phyloP scores from a whole-genome alignment of 2,888 invertebrate species.

The Hydrotaea cyrtoneurina region DNA sequence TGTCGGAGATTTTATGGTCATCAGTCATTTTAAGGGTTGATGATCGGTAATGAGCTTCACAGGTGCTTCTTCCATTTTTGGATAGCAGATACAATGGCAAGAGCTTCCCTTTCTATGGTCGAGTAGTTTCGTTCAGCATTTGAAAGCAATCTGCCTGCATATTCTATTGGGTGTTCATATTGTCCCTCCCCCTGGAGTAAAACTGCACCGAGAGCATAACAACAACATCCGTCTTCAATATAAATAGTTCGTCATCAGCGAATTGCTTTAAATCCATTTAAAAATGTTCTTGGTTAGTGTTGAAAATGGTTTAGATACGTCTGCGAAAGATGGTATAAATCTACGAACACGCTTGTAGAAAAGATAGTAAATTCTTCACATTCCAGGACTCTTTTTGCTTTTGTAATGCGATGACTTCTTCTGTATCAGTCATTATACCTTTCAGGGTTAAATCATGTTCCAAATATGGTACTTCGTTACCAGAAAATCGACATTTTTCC shows the following conservation, averaged over 20 bases:
- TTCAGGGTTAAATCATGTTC: slow-evolving; percentile 58
- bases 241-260: too few relatives aligned
- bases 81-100: slow-evolving; percentile 70
- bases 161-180: slow-evolving; percentile 71
- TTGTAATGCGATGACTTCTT: too few relatives aligned
- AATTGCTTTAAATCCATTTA: slow-evolving; percentile 51
- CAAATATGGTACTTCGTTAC: slow-evolving; percentile 50
- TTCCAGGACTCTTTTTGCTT: slow-evolving; percentile 58
- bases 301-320: too few relatives aligned
- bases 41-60: too few relatives aligned
- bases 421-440: slow-evolving; percentile 46
- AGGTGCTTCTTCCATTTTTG: slow-evolving; percentile 73
- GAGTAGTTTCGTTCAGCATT: slow-evolving; percentile 25
- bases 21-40: too few relatives aligned
- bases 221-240: slow-evolving; percentile 72
- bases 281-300: slow-evolving; percentile 69
- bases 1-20: slow-evolving; percentile 75
- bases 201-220: slow-evolving; percentile 69
- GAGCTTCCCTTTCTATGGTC: slow-evolving; percentile 78
- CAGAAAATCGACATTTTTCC: slow-evolving; percentile 68
- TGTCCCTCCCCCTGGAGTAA: slow-evolving; percentile 65
- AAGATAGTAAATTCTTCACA: slow-evolving; percentile 69
- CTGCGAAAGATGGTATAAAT: slow-evolving; percentile 63
- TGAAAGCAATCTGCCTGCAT: slow-evolving; percentile 70
- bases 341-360: slow-evolving; percentile 70